Evolutionary conservation across 1,140 invertebrate genomes (phyloP), one percentile per base, ranked within the genome.

Genomic region (Caenorhabditis remanei): DNA sequence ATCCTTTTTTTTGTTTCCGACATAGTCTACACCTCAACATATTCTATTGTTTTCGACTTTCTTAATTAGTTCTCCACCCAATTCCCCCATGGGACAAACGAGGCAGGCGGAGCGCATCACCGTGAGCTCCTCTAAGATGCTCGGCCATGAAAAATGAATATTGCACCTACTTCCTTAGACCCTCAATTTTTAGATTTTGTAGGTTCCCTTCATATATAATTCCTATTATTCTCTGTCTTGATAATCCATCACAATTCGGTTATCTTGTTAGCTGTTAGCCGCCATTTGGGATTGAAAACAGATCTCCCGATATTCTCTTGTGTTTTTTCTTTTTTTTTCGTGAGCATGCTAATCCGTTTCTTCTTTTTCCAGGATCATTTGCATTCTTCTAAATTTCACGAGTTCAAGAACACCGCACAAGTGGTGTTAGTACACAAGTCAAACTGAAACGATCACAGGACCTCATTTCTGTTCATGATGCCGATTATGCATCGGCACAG

Each of bases 41-140:
- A 79, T 79, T 79, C 71, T 79, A 50, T 50, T 79, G 43, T 79
- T 79, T 79, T 50, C 71, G 71, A 79, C 71, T 79, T 79, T 79
- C 71, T 79, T 79, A 79, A 79, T 79, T 79, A 79, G 71, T 79
- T 79, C 71, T 50, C 71, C n/a, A 79, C 71, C 71, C 71, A 79
- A 50, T 50, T 50, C 71, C 71, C 71, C 50, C 71, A n/a, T 79
- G 43, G 71, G 71, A 50, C 43, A 50, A 50, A 40, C 9, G 61
- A 32, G 24, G 61, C 61, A 63, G 46, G 43, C 46, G 71, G 46
- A 79, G 43, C 46, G 46, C 71, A 79, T 50, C 71, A 16, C n/a
- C 46, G 2, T 79, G 71, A 19, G 63, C 63, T 79, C 11, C 71
- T 8, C 16, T 46, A 79, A 79, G 46, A 79, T 50, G 71, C 71